phyloP scores from a whole-genome alignment of 2,113 vertebrate genomes.

The Sisor rabdophorus region DNA sequence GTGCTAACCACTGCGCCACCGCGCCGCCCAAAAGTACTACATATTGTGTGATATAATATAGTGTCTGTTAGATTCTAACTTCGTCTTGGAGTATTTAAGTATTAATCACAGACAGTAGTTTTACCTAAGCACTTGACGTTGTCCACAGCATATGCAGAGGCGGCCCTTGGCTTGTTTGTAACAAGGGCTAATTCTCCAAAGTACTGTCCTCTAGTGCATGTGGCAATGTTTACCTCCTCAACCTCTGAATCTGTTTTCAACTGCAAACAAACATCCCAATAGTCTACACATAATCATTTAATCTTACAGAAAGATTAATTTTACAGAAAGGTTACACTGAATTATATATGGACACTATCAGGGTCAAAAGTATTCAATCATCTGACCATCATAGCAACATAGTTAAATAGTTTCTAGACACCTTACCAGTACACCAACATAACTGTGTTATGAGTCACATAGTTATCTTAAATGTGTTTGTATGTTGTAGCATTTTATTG shows the following conservation, averaged over 20 bases:
- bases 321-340: not conserved
- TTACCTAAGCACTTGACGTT: constrained; percentile 97
- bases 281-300: not conserved
- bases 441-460: too few species aligned
- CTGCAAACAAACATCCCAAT: constrained; percentile 51
- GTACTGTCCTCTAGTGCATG: constrained; percentile 91
- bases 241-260: constrained; percentile 71
- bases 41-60: not conserved
- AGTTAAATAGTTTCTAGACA: too few species aligned
- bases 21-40: too few species aligned
- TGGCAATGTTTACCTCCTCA: constrained; percentile 87
- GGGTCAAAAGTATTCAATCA: too few species aligned
- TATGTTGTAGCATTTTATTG: too few species aligned
- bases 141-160: constrained; percentile 93
- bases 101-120: not conserved
- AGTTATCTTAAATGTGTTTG: too few species aligned
- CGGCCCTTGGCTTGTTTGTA: constrained; percentile 95
- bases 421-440: too few species aligned
- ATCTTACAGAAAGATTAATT: not conserved
- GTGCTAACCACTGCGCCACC: too few species aligned
- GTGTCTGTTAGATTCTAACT: not conserved
- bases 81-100: not conserved
- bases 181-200: constrained; percentile 96
- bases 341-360: not conserved
- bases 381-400: too few species aligned